Percentiles rank a stretch among this genome's conserved stretches.
Evolutionary conservation across 2,888 invertebrate species (phyloP).

Genomic region (Melieria picta): DNA sequence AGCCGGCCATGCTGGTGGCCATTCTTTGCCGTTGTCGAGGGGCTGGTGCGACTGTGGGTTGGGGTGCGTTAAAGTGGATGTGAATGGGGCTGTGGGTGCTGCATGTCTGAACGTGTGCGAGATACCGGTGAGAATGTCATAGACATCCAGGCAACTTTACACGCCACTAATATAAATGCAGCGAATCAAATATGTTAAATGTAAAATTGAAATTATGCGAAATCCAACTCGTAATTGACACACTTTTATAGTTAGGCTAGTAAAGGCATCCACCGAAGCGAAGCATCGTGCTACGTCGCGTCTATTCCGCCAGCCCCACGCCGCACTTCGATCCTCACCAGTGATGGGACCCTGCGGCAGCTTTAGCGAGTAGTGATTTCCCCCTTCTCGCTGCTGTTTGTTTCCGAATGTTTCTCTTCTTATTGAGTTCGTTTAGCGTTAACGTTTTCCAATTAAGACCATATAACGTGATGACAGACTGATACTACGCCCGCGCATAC

Average conservation of each 20-base stretch:
- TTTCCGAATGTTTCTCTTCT: slow-evolving; percentile 4
- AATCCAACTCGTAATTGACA: too few species aligned
- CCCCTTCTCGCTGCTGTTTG: neutral
- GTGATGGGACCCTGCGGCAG: neutral
- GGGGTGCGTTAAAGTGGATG: too few species aligned
- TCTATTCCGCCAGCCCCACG: neutral
- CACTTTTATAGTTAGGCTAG: too few species aligned
- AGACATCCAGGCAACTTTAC: too few species aligned
- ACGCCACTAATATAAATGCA: too few species aligned
- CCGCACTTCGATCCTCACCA: neutral
- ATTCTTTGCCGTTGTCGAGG: neutral
- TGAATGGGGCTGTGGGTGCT: too few species aligned
- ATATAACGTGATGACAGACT: slow-evolving; percentile 35
- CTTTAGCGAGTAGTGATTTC: slow-evolving; percentile 2
- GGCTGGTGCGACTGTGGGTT: too few species aligned
- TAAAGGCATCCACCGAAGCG: too few species aligned
- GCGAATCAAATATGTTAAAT: too few species aligned
- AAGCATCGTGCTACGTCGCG: neutral
- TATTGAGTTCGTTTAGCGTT: neutral
- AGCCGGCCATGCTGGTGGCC: neutral
- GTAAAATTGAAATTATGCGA: too few species aligned
- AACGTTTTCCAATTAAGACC: slow-evolving; percentile 12
- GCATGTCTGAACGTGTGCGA: too few species aligned
- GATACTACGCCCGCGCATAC: slow-evolving; percentile 15
- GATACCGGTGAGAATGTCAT: too few species aligned